A percentile compares a stretch with the other conserved stretches of the same genome.
Evolutionary conservation across 1,140 invertebrate species (phyloP).

Genomic region (Tenebrio molitor): DNA sequence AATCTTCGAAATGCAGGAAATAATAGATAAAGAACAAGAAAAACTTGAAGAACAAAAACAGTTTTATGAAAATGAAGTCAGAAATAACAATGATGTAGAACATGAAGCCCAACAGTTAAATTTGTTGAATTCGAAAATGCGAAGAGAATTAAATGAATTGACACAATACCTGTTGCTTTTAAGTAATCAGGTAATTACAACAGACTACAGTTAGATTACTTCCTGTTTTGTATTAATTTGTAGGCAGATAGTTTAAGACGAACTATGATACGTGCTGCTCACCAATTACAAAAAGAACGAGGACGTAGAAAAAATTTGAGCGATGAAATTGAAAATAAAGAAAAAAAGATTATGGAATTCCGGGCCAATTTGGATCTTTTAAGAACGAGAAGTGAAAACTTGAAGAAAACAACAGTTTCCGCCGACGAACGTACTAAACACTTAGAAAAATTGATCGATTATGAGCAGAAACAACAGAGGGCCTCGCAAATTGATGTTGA

Average conservation of each 20-base stretch:
- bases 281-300: conserved; percentile 59
- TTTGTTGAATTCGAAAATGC: conserved; percentile 53
- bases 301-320: conserved; percentile 45
- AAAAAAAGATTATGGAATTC: conserved; percentile 47
- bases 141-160: conserved; percentile 54
- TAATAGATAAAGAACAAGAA: conserved; percentile 57
- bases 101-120: conserved; percentile 57
- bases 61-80: conserved; percentile 61
- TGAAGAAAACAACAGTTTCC: conserved; percentile 52
- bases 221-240: conserved; percentile 23
- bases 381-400: conserved; percentile 45
- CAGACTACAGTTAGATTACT: neutral
- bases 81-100: conserved; percentile 60
- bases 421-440: conserved; percentile 55
- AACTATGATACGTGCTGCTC: conserved; percentile 48
- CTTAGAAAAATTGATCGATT: conserved; percentile 59
- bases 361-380: conserved; percentile 40
- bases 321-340: conserved; percentile 53
- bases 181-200: conserved; percentile 55
- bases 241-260: conserved; percentile 56
- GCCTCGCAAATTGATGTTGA: conserved; percentile 55
- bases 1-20: conserved; percentile 51
- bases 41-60: conserved; percentile 60
- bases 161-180: conserved; percentile 50
- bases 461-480: conserved; percentile 55